Base-by-base conservation (phyloP, 2,113 vertebrate genomes). In the Oreamnos americanus region DNA sequence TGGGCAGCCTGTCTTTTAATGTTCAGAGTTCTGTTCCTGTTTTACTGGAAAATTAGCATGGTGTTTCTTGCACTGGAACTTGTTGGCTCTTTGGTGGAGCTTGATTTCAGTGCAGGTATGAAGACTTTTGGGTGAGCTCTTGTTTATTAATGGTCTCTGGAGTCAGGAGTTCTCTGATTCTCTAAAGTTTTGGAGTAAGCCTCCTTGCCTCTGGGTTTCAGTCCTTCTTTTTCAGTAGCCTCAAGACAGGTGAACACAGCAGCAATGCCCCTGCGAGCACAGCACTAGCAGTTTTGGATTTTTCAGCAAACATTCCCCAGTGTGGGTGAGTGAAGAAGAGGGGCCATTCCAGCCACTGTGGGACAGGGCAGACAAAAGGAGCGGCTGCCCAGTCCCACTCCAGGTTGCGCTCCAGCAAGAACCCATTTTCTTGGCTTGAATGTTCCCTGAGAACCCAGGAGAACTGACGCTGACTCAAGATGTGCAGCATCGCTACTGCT, bases 361-460 rank as follows among this genome's bases (percentile, higher is more conserved):
- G 67, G 67, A 39, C n/a, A 23, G 10, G 67, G 19, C 19, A 39
- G 67, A 6, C 1, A 5, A 12, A 6, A 2, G 19, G 19, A 6
- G n/a, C n/a, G 13, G 67, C 67, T 74, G n/a, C 36, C 67, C 67
- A 74, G 67, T 39, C 21, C n/a, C 67, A 39, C 67, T 13, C 10
- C 21, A 12, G n/a, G n/a, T 39, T 23, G 1, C 0, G 0, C 19
- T 74, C 67, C 0, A 1, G 11, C n/a, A 39, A 74, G 67, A 74
- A 39, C n/a, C n/a, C 19, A 1, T 39, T 74, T 74, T 74, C 10
- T 15, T 7, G 7, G 15, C 28, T 88, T 43, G 8, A 67, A 10
- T 13, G 6, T 57, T 28, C 12, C 45, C 45, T 71, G 67, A 60
- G 67, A 87, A 67, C 6, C 9, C 14, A 67, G 36, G 6, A n/a